Evolutionary conservation across 1,140 invertebrate species (phyloP).

Genomic region (Drepana arcuata): DNA sequence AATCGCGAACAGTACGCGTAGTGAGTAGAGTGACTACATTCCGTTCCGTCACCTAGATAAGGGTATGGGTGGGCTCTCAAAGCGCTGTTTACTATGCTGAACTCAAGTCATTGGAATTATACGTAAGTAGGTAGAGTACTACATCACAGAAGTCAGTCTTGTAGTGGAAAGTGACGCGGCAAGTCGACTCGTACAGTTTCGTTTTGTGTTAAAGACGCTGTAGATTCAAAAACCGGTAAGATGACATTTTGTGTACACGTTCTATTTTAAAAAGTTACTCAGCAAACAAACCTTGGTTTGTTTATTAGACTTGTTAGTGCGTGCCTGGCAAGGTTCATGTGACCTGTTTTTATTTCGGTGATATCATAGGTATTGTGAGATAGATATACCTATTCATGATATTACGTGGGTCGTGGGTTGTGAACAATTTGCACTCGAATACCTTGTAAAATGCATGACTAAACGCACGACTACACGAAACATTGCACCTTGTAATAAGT

Average conservation of each 20-base stretch:
- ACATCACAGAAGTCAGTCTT: slow-evolving; percentile 11
- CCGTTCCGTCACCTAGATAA: slow-evolving; percentile 32
- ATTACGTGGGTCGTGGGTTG: no score
- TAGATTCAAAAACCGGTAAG: slow-evolving; percentile 20
- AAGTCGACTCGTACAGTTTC: slow-evolving; percentile 7
- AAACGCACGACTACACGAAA: no score
- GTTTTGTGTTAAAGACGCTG: slow-evolving; percentile 5
- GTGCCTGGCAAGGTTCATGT: slow-evolving; percentile 4
- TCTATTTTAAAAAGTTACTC: slow-evolving; percentile 9
- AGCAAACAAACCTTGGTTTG: slow-evolving; percentile 3
- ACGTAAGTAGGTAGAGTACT: slow-evolving; percentile 4
- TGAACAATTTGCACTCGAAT: no score
- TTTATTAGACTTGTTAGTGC: slow-evolving; percentile 7
- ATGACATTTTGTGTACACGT: slow-evolving; percentile 9
- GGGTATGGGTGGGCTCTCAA: slow-evolving; percentile 16
- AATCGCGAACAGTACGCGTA: no score
- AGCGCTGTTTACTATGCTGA: background rate
- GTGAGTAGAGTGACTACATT: slow-evolving; percentile 7
- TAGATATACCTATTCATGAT: background rate
- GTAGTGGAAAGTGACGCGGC: slow-evolving; percentile 13
- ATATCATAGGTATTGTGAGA: background rate
- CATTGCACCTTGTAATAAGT: no score
- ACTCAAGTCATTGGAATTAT: no score
- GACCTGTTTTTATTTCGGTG: slow-evolving; percentile 1
- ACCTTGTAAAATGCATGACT: no score